phyloP scores from a whole-genome alignment of 2,888 invertebrate species.

The Labia minor region DNA sequence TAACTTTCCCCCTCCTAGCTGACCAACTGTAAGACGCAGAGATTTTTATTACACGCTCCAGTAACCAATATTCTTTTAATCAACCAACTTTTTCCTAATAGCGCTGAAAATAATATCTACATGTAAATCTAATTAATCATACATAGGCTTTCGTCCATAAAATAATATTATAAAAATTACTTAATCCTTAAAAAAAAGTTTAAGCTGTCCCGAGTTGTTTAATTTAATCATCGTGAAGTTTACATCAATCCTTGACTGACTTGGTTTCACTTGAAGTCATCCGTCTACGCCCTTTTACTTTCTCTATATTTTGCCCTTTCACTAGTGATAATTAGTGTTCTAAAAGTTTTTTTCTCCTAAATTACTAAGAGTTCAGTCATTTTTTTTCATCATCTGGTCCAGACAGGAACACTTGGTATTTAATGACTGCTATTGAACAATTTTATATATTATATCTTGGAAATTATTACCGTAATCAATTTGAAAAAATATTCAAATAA shows the following conservation, averaged over 20 bases:
- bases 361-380: not conserved
- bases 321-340: conserved; percentile 6
- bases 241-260: not conserved
- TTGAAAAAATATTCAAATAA: too few species aligned
- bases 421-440: too few species aligned
- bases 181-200: conserved; percentile 13
- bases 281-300: too few species aligned
- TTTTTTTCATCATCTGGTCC: not conserved
- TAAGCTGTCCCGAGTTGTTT: not conserved
- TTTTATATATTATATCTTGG: too few species aligned
- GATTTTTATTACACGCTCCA: too few species aligned
- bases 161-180: not conserved
- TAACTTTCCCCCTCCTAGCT: too few species aligned
- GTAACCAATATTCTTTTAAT: too few species aligned
- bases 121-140: not conserved
- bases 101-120: too few species aligned
- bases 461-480: too few species aligned
- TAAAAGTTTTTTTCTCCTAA: not conserved
- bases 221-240: conserved; percentile 8
- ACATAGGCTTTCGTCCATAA: not conserved
- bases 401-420: not conserved
- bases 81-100: too few species aligned
- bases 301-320: not conserved
- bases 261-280: too few species aligned
- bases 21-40: too few species aligned